Evolutionary conservation across 2,797 vertebrate species (phyloP).

Genomic region (Etheostoma perlongum): DNA sequence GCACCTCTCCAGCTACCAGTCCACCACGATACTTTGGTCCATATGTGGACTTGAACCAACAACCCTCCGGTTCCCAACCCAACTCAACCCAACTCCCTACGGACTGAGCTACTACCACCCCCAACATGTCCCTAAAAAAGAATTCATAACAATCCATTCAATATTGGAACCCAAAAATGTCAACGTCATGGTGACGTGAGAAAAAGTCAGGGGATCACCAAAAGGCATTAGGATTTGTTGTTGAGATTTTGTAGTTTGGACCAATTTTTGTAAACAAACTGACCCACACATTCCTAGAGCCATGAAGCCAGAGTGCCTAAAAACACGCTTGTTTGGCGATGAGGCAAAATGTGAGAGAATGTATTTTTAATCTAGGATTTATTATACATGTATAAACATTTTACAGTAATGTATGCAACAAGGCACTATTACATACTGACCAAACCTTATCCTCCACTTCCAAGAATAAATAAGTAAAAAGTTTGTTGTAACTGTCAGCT

Average conservation of each 20-base stretch:
- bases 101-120: no score
- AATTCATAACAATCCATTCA: not conserved
- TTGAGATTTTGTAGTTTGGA: not conserved
- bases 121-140: not conserved
- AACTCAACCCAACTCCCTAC: no score
- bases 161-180: not conserved
- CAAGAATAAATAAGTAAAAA: slow-evolving; percentile 5
- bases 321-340: not conserved
- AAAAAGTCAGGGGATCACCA: not conserved
- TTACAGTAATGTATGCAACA: slow-evolving; percentile 1
- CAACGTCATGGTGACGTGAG: not conserved
- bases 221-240: not conserved
- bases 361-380: not conserved
- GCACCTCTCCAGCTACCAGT: no score
- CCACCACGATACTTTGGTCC: no score
- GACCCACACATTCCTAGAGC: not conserved
- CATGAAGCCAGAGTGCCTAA: not conserved
- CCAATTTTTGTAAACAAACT: not conserved
- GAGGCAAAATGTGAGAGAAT: not conserved
- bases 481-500: slow-evolving; percentile 24
- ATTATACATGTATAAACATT: slow-evolving; percentile 1
- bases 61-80: no score
- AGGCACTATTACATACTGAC: not conserved
- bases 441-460: slow-evolving; percentile 10
- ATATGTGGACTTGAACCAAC: no score